Evolutionary conservation across 2,113 vertebrate genomes (phyloP), one percentile per base, ranked within the genome.

Genomic region (Gobius niger): DNA sequence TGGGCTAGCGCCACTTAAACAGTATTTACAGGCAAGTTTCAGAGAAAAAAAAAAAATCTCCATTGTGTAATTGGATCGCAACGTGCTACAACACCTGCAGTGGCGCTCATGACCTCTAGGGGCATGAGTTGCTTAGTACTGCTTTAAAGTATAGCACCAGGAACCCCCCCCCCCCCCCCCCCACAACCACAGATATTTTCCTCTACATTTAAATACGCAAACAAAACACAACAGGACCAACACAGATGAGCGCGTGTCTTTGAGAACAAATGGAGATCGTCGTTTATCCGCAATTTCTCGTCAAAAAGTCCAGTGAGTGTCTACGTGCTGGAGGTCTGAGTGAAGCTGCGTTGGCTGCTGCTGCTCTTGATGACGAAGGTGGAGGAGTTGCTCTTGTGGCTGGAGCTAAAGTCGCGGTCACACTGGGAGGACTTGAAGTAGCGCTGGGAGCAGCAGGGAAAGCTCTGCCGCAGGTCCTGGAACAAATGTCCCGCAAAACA

Each of bases 401-500:
- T 94, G 73, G 91, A 88, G 4, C 93, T 89, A 9, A 94, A 93
- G 5, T 94, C 90, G 0, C 92, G 92, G 44, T 98, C 95, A 0
- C 93, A 93, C 76, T 91, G 88, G 53, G 81, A 89, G 0, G 94
- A 80, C 87, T 94, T 95, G 75, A 93, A 84, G 90, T 91, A 93
- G 9, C 19, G 77, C 0, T 90, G 9, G 5, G 94, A 93, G 76
- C 96, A 97, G 90, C 96, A 98, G 76, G 95, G 89, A 50, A 95
- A 89, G 65, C 90, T 94, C 69, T 93, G 94, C 80, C 94, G 19
- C 5, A 99, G 93, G 82, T 98, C 96, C 0, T 96, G 96, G 91
- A 98, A 98, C 72, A 99, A 95, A 82, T 98, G 96, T 0, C 97
- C 97, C 0, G 94, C 96, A 75, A 99, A 99, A 62, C 95, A 94